Conservation (phyloP, 2,113 vertebrate species). For the Ahaetulla prasina region DNA sequence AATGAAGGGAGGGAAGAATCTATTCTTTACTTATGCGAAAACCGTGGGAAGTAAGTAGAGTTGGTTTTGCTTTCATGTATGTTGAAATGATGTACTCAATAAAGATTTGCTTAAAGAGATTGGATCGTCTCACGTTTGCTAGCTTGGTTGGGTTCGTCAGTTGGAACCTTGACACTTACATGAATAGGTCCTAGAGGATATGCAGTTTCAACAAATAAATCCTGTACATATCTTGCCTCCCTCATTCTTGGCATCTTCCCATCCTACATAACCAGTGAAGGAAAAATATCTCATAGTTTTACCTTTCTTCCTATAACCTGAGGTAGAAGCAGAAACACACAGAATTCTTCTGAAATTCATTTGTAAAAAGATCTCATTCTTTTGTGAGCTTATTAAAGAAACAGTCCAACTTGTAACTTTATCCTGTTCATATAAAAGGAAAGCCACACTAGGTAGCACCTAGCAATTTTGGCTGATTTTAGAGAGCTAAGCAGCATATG, state of each 20-base stretch:
- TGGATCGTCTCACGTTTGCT: too few relatives aligned
- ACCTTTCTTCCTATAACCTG: background rate
- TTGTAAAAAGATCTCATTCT: background rate
- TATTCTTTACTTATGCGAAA: too few relatives aligned
- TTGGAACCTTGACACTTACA: too few relatives aligned
- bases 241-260: background rate
- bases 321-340: background rate
- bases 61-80: too few relatives aligned
- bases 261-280: background rate
- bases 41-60: too few relatives aligned
- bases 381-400: background rate
- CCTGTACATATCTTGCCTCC: background rate
- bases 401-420: background rate
- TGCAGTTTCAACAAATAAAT: background rate
- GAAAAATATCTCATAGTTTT: background rate
- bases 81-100: too few relatives aligned
- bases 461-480: background rate
- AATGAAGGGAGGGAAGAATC: too few relatives aligned
- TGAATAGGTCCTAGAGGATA: background rate
- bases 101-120: too few relatives aligned
- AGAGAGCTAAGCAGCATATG: background rate
- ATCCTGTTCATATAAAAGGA: background rate
- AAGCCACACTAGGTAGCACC: background rate
- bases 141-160: too few relatives aligned
- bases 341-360: background rate